Conservation (phyloP, 2,797 vertebrate species). For the Petrocephalus sullivani region DNA sequence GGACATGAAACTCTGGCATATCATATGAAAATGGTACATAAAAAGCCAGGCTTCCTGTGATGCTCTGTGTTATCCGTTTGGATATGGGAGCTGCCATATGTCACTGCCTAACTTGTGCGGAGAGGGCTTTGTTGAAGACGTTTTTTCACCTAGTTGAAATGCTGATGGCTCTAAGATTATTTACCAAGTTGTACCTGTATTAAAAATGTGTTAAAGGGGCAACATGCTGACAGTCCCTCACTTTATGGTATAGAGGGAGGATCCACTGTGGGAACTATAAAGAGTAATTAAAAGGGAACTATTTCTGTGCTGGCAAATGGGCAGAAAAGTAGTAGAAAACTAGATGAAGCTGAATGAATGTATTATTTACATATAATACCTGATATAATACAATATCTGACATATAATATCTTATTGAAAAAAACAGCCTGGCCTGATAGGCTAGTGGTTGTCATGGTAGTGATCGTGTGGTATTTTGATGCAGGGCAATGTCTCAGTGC, state of each 20-base stretch:
- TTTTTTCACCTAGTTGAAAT: background rate
- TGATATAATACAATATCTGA: background rate
- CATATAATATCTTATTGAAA: background rate
- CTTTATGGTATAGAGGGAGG: background rate
- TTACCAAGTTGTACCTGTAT: background rate
- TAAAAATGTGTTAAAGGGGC: background rate
- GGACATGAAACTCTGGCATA: background rate
- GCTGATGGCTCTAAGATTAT: background rate
- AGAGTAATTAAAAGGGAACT: conserved; percentile 32
- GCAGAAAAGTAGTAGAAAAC: background rate
- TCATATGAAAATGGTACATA: background rate
- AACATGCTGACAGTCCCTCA: background rate
- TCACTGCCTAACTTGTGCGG: background rate
- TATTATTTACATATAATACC: background rate
- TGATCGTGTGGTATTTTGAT: background rate
- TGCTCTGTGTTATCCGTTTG: background rate
- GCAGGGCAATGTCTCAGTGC: background rate
- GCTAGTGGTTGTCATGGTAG: background rate
- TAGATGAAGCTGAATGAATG: background rate
- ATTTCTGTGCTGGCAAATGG: conserved; percentile 46
- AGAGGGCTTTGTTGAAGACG: background rate
- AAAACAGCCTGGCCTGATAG: background rate
- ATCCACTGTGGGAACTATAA: background rate
- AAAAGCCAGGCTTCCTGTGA: background rate
- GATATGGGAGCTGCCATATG: background rate